Evolutionary conservation across 2,888 invertebrate species (phyloP).

Genomic region (Tiphia femorata): DNA sequence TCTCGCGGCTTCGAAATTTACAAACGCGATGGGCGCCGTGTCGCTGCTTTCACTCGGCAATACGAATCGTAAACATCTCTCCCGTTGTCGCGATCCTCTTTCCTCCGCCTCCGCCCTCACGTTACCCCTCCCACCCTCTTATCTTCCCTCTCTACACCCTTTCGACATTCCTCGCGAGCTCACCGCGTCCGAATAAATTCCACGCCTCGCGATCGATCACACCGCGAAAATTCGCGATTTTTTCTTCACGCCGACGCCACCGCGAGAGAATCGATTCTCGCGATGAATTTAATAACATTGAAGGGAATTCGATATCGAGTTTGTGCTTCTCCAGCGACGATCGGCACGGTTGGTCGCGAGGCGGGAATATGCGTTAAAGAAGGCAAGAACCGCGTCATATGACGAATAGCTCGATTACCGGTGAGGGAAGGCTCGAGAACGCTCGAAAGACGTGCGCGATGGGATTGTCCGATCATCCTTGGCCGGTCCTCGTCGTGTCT

Average conservation of each 20-base stretch:
- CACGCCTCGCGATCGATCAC: too few relatives aligned
- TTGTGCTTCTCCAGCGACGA: too few relatives aligned
- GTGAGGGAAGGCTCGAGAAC: constrained; percentile 33
- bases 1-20: too few relatives aligned
- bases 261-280: too few relatives aligned
- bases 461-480: constrained; percentile 62
- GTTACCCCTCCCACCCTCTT: not conserved
- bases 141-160: not conserved
- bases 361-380: constrained; percentile 42
- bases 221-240: too few relatives aligned
- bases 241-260: too few relatives aligned
- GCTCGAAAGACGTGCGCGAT: constrained; percentile 25
- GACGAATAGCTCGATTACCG: constrained; percentile 66
- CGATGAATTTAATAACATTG: too few relatives aligned
- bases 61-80: constrained; percentile 19
- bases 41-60: constrained; percentile 20
- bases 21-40: too few relatives aligned
- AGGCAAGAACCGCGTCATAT: constrained; percentile 56
- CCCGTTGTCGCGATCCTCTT: constrained; percentile 3
- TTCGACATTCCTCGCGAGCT: constrained; percentile 5
- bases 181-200: not conserved
- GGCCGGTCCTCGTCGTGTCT: constrained; percentile 45
- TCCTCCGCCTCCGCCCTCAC: not conserved
- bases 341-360: too few relatives aligned
- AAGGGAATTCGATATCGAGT: too few relatives aligned